Evolutionary conservation across 2,113 vertebrate genomes (phyloP).

Genomic region (Choloepus hoffmanni): DNA sequence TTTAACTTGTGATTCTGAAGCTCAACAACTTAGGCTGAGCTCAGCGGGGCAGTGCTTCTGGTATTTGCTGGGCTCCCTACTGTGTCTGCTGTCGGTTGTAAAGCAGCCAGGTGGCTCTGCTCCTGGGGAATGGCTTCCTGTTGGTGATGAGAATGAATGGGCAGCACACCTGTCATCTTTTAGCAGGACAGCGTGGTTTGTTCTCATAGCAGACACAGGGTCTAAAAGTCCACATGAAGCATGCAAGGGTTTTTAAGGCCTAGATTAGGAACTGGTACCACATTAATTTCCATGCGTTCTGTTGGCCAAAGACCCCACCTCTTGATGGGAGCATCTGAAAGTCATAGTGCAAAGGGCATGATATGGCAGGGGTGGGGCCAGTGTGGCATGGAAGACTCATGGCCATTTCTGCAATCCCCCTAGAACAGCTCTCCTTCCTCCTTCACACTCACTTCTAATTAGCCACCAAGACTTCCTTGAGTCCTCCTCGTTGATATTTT

Average conservation of each 20-base stretch:
- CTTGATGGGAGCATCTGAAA: not conserved
- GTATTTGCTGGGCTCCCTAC: not conserved
- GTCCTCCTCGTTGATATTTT: not conserved
- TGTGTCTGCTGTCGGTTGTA: not conserved
- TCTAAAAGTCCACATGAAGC: not conserved
- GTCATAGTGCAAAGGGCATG: not conserved
- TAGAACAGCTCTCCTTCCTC: not conserved
- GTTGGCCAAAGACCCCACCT: too few relatives aligned
- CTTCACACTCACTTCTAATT: fast-evolving
- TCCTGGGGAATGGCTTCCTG: not conserved
- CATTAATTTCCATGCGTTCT: not conserved
- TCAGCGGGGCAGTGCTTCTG: not conserved
- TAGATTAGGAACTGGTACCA: fast-evolving
- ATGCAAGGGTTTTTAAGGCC: not conserved
- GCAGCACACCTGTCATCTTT: too few relatives aligned
- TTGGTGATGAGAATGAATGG: not conserved
- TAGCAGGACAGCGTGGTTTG: not conserved
- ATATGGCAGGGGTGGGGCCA: not conserved
- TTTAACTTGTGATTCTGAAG: not conserved
- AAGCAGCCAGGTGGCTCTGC: not conserved
- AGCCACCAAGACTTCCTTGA: not conserved
- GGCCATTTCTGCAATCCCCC: not conserved
- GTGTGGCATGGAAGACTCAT: fast-evolving
- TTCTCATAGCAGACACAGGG: not conserved
- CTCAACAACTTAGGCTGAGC: not conserved